Percentiles rank a stretch among this genome's conserved stretches.
These are phyloP conservation scores for Otolemur crassicaudatus DNA, from an alignment of 2,797 vertebrate genomes.

Conservation along the genomic window DNA sequence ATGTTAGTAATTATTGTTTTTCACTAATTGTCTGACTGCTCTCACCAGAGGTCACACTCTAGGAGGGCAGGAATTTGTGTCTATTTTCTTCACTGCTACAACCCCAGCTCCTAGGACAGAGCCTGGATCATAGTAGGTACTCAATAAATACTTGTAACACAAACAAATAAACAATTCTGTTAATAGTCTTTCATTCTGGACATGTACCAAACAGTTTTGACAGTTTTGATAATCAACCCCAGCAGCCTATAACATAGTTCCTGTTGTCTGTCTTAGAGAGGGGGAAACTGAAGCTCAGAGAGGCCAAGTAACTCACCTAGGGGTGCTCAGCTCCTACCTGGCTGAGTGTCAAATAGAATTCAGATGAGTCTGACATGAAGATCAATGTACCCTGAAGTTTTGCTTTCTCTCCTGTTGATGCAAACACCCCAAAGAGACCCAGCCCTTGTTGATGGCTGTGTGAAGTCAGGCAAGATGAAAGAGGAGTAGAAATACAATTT, in stretches of 20 bases:
- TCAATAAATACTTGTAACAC: not conserved
- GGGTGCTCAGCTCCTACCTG: not conserved
- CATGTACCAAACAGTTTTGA: not conserved
- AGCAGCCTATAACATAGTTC: not conserved
- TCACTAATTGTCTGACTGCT: not conserved
- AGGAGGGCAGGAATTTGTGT: not conserved
- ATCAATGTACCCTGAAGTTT: not conserved
- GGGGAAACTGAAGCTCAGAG: not conserved
- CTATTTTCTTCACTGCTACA: not conserved
- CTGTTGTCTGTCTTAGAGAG: not conserved
- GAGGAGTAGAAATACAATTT: not conserved
- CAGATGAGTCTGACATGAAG: not conserved
- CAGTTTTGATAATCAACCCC: not conserved
- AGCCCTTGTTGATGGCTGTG: not conserved
- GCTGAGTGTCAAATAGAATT: not conserved
- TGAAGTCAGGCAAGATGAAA: not conserved
- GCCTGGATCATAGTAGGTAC: not conserved
- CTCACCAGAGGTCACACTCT: not conserved
- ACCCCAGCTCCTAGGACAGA: not conserved
- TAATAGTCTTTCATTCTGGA: not conserved
- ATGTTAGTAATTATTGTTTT: not conserved
- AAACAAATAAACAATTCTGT: not conserved
- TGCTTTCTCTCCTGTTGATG: not conserved
- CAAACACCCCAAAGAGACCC: not conserved
- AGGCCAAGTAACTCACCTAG: not conserved